These are phyloP conservation scores for Rambutsinella grinnellia DNA, from an alignment of 2,888 invertebrate genomes.

Conservation along the genomic window DNA sequence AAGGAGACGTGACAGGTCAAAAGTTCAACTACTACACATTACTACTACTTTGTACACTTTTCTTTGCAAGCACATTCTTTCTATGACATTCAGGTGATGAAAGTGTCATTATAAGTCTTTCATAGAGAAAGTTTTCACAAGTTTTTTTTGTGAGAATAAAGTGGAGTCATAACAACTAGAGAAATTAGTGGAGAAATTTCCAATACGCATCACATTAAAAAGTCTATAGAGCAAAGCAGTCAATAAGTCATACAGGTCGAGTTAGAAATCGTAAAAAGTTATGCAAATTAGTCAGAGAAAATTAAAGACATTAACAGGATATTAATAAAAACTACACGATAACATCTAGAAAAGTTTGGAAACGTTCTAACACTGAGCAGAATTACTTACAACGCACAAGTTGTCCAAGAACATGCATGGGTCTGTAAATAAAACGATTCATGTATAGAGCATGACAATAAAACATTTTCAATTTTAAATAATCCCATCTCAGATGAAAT, in stretches of 20 bases:
- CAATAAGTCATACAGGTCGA: not conserved
- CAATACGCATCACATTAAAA: no score
- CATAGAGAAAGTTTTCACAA: no score
- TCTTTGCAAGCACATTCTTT: not conserved
- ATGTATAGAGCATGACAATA: not conserved
- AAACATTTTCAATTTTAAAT: not conserved
- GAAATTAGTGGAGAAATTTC: no score
- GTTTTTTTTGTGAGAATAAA: no score
- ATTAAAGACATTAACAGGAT: no score
- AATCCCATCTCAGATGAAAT: not conserved
- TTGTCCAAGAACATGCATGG: conserved; percentile 91
- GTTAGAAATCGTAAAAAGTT: not conserved
- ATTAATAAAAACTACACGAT: no score
- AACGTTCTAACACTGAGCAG: conserved; percentile 4
- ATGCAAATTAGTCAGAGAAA: no score
- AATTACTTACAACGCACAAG: conserved; percentile 90
- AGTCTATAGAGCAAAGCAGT: not conserved
- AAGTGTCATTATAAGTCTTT: no score
- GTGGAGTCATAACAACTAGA: no score
- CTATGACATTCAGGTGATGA: no score
- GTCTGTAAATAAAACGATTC: conserved; percentile 72
- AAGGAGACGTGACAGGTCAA: no score
- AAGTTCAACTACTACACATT: not conserved
- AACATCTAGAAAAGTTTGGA: no score
- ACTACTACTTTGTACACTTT: not conserved